Conservation (phyloP, 2,888 invertebrate species). For the Cacoxenus indagator region DNA sequence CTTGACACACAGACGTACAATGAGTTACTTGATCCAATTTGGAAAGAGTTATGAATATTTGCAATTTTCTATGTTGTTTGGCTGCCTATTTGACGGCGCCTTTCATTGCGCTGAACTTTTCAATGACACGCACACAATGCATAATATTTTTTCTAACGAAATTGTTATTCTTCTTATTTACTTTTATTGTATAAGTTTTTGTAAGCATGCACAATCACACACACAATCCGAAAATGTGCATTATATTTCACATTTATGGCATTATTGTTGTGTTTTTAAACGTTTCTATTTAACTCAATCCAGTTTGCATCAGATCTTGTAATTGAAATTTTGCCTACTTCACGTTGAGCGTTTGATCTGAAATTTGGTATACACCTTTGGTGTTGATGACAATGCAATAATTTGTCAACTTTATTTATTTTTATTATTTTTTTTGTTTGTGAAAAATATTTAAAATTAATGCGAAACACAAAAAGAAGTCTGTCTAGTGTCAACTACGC, state of each 20-base stretch:
- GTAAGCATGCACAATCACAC: background rate
- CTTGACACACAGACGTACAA: background rate
- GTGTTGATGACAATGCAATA: too few relatives aligned
- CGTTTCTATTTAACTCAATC: background rate
- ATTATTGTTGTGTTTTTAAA: constrained; percentile 6
- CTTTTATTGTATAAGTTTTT: constrained; percentile 57
- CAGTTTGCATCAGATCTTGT: too few relatives aligned
- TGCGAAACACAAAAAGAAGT: background rate
- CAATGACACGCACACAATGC: too few relatives aligned
- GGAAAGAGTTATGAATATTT: constrained; percentile 34
- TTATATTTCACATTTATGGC: constrained; percentile 3
- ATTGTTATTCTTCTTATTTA: constrained; percentile 61
- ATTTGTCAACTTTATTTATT: background rate
- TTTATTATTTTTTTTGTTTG: background rate
- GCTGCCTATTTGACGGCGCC: too few relatives aligned
- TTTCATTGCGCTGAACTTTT: too few relatives aligned
- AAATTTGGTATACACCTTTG: too few relatives aligned
- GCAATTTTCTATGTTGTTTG: constrained; percentile 28
- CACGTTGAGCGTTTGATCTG: too few relatives aligned
- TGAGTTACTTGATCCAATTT: constrained; percentile 10
- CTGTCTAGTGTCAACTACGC: background rate
- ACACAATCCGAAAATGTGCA: too few relatives aligned
- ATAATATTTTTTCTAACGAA: constrained; percentile 37
- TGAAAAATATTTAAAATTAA: background rate
- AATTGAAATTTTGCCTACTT: too few relatives aligned